Evolutionary conservation across 92 coral and sea anemone genomes (phyloP), one percentile per base, ranked within the genome.

Genomic region (Epizoanthus stellaris): DNA sequence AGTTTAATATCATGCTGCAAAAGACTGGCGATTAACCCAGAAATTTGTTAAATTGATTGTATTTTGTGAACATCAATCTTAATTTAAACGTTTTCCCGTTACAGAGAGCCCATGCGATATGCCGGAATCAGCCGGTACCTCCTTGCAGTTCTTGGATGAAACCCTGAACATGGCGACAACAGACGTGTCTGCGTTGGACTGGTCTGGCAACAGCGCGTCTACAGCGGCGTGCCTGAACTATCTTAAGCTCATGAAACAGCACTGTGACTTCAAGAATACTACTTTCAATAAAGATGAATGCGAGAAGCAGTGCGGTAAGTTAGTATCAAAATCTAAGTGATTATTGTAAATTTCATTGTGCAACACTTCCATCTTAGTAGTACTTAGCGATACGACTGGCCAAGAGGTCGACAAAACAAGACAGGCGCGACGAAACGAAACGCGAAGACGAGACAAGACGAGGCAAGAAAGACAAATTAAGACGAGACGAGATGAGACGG

Each of bases 291-390:
- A 88, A 69, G 81, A 62, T 19, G 91, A 89, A 70, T 95, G 98
- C 87, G 94, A 92, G 25, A 67, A 67, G 65, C 87, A 90, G 81
- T 95, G 98, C 80, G 54, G 98, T 95, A 94, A 92, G 98, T 87
- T 14, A 8, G 61, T 16, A 25, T 19, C 34, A 14, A 8, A 1
- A 5, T 43, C 2, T 40, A 16, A 30, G 57, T 23, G 9, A 62
- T 15, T 14, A 16, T 15, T 10, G 20, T 19, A 25, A 34, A 58
- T 30, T 30, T 30, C 36, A 30, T 1, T 30, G 36, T 30, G 36
- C 36, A 30, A 30, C 36, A 30, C 10, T 54, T 77, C 12, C 10
- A 8, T 75, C 2, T 19, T 75, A 42, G 5, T 53, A 17, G 12
- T 52, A 52, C 14, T 52, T 52, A 49, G 13, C 12, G 54, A 49